Conservation (phyloP, 2,113 vertebrate genomes). For the Salminus brasiliensis region DNA sequence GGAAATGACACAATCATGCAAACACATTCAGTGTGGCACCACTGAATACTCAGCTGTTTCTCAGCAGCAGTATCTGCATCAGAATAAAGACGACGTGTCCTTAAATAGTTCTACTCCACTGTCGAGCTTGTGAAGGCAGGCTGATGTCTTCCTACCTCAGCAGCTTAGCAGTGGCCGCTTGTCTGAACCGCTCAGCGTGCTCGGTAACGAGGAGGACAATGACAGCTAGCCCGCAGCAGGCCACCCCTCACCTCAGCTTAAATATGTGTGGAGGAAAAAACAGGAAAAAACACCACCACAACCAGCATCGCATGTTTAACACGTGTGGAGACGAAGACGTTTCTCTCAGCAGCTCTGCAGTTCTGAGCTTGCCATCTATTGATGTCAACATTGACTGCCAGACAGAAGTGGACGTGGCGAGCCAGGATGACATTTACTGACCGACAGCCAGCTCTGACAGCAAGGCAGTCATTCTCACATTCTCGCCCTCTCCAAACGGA, state of each 20-base stretch:
- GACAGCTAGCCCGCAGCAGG: background rate
- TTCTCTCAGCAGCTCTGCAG: background rate
- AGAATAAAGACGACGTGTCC: background rate
- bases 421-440: background rate
- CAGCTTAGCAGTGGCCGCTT: constrained; percentile 14
- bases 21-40: no score
- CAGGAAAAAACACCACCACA: no score
- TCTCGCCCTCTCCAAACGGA: background rate
- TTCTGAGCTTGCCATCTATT: background rate
- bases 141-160: constrained; percentile 33
- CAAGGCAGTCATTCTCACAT: background rate
- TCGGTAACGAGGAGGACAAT: background rate
- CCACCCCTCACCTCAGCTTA: background rate
- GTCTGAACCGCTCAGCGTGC: constrained; percentile 16
- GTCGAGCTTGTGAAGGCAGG: constrained; percentile 7
- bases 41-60: background rate
- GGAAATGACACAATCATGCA: background rate
- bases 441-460: background rate
- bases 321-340: background rate
- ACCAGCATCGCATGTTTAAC: background rate
- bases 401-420: background rate
- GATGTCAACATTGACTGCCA: background rate
- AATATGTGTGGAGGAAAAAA: background rate
- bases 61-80: background rate
- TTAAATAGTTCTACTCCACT: background rate